phyloP scores from a whole-genome alignment of 1,140 invertebrate genomes.

The Diprion similis region DNA sequence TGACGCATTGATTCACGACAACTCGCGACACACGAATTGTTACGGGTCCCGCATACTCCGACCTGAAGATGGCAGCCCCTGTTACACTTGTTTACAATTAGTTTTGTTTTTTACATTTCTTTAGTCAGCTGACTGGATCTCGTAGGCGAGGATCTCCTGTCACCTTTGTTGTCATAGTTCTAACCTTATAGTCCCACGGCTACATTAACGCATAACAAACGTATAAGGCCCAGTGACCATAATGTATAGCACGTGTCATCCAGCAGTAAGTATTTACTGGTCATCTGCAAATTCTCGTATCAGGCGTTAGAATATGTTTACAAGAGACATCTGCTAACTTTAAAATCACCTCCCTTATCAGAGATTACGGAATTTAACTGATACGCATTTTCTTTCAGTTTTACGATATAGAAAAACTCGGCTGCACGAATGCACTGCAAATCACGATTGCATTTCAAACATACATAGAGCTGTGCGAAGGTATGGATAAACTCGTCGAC shows the following conservation, averaged over 20 bases:
- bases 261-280: slow-evolving; percentile 43
- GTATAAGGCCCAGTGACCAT: neutral
- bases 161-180: too few species aligned
- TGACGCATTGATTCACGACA: too few species aligned
- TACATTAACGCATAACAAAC: too few species aligned
- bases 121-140: too few species aligned
- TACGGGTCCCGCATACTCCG: too few species aligned
- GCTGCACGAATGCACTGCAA: slow-evolving; percentile 54
- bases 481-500: slow-evolving; percentile 31
- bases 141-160: too few species aligned
- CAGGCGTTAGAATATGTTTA: slow-evolving; percentile 18
- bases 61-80: too few species aligned
- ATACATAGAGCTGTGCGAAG: slow-evolving; percentile 59
- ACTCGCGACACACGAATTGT: too few species aligned
- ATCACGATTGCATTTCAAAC: slow-evolving; percentile 55
- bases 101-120: too few species aligned
- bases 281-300: neutral
- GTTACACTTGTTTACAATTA: too few species aligned
- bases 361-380: slow-evolving; percentile 18
- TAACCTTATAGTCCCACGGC: too few species aligned
- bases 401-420: slow-evolving; percentile 53
- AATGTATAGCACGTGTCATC: slow-evolving; percentile 53
- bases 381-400: slow-evolving; percentile 52
- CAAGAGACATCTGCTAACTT: slow-evolving; percentile 10
- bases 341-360: slow-evolving; percentile 15